These are phyloP conservation scores for Clinocottus analis DNA, from an alignment of 2,113 vertebrate species.

Conservation along the genomic window DNA sequence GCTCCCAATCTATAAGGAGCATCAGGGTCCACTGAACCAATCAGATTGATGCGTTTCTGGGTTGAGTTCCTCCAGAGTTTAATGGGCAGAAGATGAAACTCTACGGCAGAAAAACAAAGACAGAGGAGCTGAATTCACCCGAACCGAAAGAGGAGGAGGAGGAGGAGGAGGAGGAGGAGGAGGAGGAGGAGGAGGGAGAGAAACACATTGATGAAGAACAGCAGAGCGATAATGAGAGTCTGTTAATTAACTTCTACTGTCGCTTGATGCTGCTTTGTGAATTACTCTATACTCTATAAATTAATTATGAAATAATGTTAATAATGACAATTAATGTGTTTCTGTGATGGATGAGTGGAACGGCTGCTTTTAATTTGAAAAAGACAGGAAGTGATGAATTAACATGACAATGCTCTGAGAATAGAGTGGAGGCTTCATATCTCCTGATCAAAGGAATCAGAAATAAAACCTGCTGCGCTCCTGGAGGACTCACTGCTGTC, in stretches of 20 bases:
- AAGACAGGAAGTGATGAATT: background rate
- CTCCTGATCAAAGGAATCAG: background rate
- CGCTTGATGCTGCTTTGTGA: background rate
- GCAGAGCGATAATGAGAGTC: background rate
- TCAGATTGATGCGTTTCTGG: slow-evolving; percentile 9
- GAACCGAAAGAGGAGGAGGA: background rate
- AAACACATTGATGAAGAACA: background rate
- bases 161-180: background rate
- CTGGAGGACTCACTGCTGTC: no score
- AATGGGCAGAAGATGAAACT: slow-evolving; percentile 17
- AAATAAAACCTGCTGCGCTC: no score
- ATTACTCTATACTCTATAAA: no score
- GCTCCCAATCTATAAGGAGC: background rate
- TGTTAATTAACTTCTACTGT: no score
- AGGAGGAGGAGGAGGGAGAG: background rate
- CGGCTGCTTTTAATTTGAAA: background rate
- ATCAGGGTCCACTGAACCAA: slow-evolving; percentile 30
- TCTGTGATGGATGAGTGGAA: no score
- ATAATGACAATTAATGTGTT: background rate
- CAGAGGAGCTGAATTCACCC: slow-evolving; percentile 12
- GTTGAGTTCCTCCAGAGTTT: slow-evolving; percentile 23
- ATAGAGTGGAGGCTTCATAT: background rate
- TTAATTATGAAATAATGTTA: no score
- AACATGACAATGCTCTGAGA: background rate
- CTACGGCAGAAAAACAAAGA: background rate